Evolutionary conservation across 1,140 invertebrate species (phyloP), one percentile per base, ranked within the genome.

Genomic region (Drosophila melanica): DNA sequence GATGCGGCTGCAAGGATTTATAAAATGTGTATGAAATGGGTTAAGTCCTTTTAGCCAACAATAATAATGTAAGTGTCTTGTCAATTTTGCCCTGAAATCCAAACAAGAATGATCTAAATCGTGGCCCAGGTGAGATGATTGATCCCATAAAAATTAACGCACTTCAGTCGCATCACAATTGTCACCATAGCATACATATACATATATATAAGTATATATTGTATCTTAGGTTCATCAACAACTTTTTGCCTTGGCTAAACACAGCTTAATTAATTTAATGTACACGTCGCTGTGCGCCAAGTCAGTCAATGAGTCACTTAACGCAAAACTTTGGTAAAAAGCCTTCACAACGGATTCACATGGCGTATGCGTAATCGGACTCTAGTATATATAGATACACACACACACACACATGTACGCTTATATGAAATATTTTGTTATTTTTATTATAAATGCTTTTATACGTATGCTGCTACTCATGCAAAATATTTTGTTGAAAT

Each of bases 291-390:
- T 63, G 51, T 57, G 27, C 62, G 65, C 39, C 66, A 81, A 85
- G 81, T 85, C 77, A 81, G 86, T 85, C 77, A 86, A 75, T 66
- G 72, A 79, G 79, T 89, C 84, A 86, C 82, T 86, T 86, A 86
- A 66, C 72, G 77, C 35, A 60, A 81, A 86, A 87, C 71, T 86
- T 86, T 81, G 45, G 54, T 50, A 50, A 62, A 85, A 79, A 77
- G 23, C 78, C 55, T 51, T 11, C 42, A 39, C 39, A 59, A 50
- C 50, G 62, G 12, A 58, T 58, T 48, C 63, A 75, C 75, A 81
- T 81, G 75, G 71, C 75, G 75, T 86, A 78, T 82, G 69, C 62
- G 75, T 79, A 77, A 79, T 89, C 78, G 63, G 50, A 30, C 58
- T 74, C 64, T 77, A 68, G 64, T 57, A 76, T 68, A 82, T 60